Evolutionary conservation across 2,797 vertebrate genomes (phyloP).

Genomic region (Eulemur rubriventer): DNA sequence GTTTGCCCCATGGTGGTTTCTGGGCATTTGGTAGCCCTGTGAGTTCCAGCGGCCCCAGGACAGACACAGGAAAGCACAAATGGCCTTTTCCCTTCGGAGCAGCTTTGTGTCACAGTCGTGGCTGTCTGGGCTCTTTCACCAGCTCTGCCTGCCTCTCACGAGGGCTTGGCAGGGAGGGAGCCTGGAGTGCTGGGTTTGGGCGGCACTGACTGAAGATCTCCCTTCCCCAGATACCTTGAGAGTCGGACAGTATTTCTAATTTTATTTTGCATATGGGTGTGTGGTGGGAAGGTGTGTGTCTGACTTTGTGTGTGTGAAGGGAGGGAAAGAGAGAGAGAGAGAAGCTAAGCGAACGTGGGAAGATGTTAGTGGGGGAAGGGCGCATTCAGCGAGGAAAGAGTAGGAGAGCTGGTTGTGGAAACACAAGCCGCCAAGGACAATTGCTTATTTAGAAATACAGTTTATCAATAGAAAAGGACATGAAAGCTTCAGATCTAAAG

Average conservation of each 20-base stretch:
- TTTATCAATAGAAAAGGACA: slow-evolving; percentile 30
- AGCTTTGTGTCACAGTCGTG: slow-evolving; percentile 30
- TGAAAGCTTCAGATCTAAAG: background rate
- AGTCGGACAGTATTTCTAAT: slow-evolving; percentile 68
- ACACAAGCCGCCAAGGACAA: background rate
- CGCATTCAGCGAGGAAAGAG: slow-evolving; percentile 23
- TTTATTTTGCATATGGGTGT: slow-evolving; percentile 76
- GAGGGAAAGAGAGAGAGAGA: slow-evolving; percentile 19
- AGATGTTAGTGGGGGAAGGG: slow-evolving; percentile 56
- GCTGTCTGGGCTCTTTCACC: slow-evolving; percentile 48
- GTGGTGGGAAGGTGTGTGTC: slow-evolving; percentile 74
- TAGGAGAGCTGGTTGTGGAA: background rate
- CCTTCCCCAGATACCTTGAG: slow-evolving; percentile 77
- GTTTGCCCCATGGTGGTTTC: slow-evolving; percentile 66
- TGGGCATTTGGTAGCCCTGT: background rate
- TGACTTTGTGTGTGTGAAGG: slow-evolving; percentile 56
- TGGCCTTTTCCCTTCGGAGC: background rate
- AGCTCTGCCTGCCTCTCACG: slow-evolving; percentile 39
- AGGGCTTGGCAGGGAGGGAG: slow-evolving; percentile 57
- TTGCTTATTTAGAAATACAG: slow-evolving; percentile 34
- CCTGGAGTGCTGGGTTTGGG: background rate
- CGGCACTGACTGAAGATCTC: slow-evolving; percentile 49
- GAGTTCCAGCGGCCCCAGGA: slow-evolving; percentile 33
- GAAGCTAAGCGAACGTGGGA: slow-evolving; percentile 55
- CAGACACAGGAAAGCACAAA: background rate